Conservation (phyloP, 2,797 vertebrate species). For the Trematomus bernacchii region DNA sequence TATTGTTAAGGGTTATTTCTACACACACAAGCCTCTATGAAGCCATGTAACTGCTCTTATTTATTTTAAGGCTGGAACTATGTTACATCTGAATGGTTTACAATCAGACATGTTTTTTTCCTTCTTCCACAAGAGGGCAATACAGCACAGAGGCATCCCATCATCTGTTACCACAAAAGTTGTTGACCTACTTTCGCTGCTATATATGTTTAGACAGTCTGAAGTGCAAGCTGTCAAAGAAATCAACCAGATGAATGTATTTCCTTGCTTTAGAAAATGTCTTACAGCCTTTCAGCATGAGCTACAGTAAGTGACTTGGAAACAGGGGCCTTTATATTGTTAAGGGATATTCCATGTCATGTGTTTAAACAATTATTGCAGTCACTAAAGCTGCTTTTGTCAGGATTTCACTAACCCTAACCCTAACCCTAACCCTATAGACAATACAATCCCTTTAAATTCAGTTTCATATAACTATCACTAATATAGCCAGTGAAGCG, state of each 20-base stretch:
- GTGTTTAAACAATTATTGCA: not conserved
- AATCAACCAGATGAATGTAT: not conserved
- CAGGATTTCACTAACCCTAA: not conserved
- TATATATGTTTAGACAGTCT: not conserved
- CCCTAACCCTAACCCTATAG: no score
- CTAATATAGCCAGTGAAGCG: no score
- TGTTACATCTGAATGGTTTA: not conserved
- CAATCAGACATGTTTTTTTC: not conserved
- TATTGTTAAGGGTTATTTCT: not conserved
- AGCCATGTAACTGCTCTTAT: no score
- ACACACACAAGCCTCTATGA: not conserved
- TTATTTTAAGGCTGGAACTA: not conserved
- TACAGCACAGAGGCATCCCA: conserved; percentile 8
- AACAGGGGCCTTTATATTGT: not conserved
- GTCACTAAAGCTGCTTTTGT: not conserved
- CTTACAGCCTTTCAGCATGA: not conserved
- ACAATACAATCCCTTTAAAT: no score
- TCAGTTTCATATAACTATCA: no score
- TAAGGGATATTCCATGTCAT: not conserved
- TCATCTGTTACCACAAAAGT: not conserved
- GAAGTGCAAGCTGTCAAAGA: not conserved
- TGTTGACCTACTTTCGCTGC: conserved; percentile 45
- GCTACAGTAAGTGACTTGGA: no score
- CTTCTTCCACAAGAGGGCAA: conserved; percentile 50
- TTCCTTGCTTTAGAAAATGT: not conserved